Conservation (phyloP, 2,888 invertebrate genomes). For the Onchidella celtica region DNA sequence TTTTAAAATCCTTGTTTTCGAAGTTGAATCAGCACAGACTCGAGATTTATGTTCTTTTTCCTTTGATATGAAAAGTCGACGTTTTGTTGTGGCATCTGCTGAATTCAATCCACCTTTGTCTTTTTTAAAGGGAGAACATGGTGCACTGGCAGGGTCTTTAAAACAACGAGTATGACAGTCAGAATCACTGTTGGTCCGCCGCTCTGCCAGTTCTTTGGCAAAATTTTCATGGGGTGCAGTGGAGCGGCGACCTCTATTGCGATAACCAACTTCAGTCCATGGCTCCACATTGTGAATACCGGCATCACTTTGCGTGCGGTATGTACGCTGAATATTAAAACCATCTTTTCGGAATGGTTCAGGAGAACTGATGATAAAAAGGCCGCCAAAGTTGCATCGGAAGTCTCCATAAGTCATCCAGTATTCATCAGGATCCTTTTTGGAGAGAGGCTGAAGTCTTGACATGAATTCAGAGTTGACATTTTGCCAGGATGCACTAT, state of each 20-base stretch:
- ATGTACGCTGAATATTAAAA: slow-evolving; percentile 62
- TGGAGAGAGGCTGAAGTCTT: slow-evolving; percentile 66
- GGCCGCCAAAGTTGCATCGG: slow-evolving; percentile 72
- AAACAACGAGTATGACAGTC: slow-evolving; percentile 12
- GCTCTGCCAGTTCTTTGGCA: background rate
- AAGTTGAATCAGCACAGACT: background rate
- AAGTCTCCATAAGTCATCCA: slow-evolving; percentile 71
- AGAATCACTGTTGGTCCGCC: slow-evolving; percentile 28
- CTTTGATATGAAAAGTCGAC: background rate
- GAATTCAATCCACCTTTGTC: background rate
- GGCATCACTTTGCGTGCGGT: slow-evolving; percentile 41
- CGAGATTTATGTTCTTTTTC: slow-evolving; percentile 8
- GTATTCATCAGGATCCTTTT: slow-evolving; percentile 72
- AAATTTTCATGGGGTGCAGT: slow-evolving; percentile 30
- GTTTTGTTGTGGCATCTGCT: slow-evolving; percentile 10
- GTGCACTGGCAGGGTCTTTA: slow-evolving; percentile 28
- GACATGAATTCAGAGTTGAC: slow-evolving; percentile 70
- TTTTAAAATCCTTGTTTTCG: no score
- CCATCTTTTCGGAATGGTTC: slow-evolving; percentile 69
- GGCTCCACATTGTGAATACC: background rate
- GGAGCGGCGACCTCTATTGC: slow-evolving; percentile 23
- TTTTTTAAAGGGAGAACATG: slow-evolving; percentile 21
- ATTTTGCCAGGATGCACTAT: slow-evolving; percentile 67
- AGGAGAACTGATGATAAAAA: slow-evolving; percentile 71
- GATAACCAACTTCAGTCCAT: background rate